Conservation (phyloP, 2,113 vertebrate species). For the Suncus etruscus region DNA sequence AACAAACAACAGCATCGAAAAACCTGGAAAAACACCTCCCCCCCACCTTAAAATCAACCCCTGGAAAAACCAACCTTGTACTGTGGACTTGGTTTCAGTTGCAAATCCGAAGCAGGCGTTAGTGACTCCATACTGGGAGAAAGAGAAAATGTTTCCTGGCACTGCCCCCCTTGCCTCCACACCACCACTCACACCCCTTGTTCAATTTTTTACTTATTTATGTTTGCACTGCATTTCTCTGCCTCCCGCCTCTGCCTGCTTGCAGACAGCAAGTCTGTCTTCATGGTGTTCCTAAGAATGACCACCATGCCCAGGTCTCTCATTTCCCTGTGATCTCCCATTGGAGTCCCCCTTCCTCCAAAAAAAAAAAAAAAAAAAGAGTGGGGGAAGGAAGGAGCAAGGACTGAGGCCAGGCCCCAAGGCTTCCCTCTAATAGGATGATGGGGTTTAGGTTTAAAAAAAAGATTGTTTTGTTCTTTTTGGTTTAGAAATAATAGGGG, state of each 20-base stretch:
- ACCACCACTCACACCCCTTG: neutral
- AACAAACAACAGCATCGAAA: neutral
- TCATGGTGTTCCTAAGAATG: constrained; percentile 48
- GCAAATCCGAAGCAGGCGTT: constrained; percentile 73
- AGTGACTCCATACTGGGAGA: constrained; percentile 71
- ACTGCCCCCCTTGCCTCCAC: neutral
- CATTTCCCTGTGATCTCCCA: constrained; percentile 61
- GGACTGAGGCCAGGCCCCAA: constrained; percentile 52
- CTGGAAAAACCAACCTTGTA: constrained; percentile 1
- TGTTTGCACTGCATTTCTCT: neutral
- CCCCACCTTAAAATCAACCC: no score
- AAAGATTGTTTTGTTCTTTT: constrained; percentile 63
- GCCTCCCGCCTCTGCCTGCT: constrained; percentile 51
- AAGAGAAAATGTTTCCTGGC: constrained; percentile 75
- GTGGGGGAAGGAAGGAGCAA: constrained; percentile 47
- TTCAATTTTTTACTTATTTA: neutral
- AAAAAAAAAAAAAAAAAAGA: constrained; percentile 43
- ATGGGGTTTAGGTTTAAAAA: constrained; percentile 71
- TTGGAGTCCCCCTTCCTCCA: constrained; percentile 11
- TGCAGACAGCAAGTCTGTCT: constrained; percentile 18
- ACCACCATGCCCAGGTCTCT: constrained; percentile 27
- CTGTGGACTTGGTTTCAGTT: constrained; percentile 76
- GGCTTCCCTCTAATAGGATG: constrained; percentile 70
- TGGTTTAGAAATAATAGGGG: constrained; percentile 57
- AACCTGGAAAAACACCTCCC: no score